Percentiles rank a stretch among this genome's conserved stretches.
These are phyloP conservation scores for Drosophila littoralis DNA, from an alignment of 1,140 invertebrate genomes.

Conservation along the genomic window DNA sequence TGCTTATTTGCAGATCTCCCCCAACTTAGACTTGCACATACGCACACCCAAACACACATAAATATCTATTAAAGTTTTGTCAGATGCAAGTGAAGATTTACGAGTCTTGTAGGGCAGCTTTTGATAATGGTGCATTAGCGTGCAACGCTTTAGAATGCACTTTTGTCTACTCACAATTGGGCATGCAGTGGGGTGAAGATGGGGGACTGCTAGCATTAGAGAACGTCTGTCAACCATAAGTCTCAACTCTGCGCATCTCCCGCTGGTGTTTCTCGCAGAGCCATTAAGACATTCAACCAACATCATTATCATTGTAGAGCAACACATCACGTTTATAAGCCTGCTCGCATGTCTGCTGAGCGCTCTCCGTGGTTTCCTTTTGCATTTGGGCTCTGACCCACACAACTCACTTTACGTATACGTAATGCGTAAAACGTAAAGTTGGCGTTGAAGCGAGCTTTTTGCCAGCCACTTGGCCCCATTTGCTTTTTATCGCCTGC, in stretches of 20 bases:
- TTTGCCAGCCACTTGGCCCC: constrained; percentile 45
- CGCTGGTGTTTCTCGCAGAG: neutral
- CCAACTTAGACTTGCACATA: constrained; percentile 21
- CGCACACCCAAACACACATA: constrained; percentile 44
- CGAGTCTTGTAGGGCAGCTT: constrained; percentile 57
- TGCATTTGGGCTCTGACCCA: constrained; percentile 59
- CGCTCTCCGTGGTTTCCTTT: constrained; percentile 57
- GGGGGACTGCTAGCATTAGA: constrained; percentile 29
- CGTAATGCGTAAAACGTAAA: constrained; percentile 35
- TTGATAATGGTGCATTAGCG: constrained; percentile 79
- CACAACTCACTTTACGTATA: constrained; percentile 26
- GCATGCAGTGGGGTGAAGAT: neutral
- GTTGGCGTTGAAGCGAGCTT: constrained; percentile 34
- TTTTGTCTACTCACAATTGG: constrained; percentile 42
- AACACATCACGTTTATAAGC: constrained; percentile 71
- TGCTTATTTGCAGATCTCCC: constrained; percentile 7
- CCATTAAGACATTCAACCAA: constrained; percentile 30
- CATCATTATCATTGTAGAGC: constrained; percentile 72
- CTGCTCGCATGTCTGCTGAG: constrained; percentile 49
- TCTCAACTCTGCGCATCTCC: constrained; percentile 37
- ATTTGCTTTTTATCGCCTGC: constrained; percentile 44
- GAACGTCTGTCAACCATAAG: constrained; percentile 52
- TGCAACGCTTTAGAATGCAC: constrained; percentile 74
- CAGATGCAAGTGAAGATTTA: constrained; percentile 78
- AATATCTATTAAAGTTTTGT: constrained; percentile 75